These are phyloP conservation scores for Lepidothrix coronata DNA, from an alignment of 2,113 vertebrate species.

Conservation along the genomic window DNA sequence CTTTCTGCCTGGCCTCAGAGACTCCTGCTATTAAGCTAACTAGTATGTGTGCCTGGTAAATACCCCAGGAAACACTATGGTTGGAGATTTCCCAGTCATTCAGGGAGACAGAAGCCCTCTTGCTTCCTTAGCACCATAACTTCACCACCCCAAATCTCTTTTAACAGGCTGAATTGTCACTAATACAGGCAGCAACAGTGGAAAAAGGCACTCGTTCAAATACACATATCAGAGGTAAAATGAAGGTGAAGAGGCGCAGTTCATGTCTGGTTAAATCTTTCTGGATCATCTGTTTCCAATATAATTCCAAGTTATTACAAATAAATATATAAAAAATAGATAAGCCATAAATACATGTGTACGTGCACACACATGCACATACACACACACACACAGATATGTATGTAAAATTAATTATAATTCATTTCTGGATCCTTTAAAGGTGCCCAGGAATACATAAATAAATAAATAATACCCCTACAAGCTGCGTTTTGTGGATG, in stretches of 20 bases:
- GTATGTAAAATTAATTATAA: not conserved
- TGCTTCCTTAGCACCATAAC: not conserved
- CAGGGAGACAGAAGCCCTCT: not conserved
- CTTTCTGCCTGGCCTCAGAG: not conserved
- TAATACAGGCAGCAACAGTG: not conserved
- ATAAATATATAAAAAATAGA: not conserved
- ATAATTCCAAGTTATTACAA: not conserved
- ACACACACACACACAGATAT: accelerated
- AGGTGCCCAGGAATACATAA: not conserved
- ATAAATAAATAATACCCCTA: not conserved
- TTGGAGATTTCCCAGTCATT: not conserved
- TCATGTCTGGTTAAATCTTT: not conserved
- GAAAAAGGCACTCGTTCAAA: not conserved
- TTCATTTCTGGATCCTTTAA: not conserved
- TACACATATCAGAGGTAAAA: not conserved
- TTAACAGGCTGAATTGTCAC: not conserved
- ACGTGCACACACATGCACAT: accelerated
- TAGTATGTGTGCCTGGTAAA: not conserved
- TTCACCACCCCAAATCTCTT: not conserved
- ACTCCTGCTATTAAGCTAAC: not conserved
- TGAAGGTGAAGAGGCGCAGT: not conserved
- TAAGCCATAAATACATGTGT: not conserved
- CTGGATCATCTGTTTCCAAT: not conserved
- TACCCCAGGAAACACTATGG: not conserved
- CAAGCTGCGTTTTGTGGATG: not conserved